Evolutionary conservation across 1,140 invertebrate genomes (phyloP).

Genomic region (Drosophila murphyi): DNA sequence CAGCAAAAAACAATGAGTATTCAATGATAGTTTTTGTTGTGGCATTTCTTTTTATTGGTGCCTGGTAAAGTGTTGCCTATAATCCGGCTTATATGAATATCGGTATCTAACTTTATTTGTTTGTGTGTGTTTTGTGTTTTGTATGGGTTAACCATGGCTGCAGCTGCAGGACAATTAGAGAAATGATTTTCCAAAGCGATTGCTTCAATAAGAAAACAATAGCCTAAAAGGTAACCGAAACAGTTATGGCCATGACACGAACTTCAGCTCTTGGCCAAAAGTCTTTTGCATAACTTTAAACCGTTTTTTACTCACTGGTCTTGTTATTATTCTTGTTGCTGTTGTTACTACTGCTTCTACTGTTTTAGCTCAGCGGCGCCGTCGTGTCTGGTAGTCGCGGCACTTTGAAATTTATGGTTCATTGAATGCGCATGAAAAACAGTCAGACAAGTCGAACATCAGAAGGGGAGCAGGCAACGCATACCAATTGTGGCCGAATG

Average conservation of each 20-base stretch:
- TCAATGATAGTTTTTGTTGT: slow-evolving; percentile 43
- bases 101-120: slow-evolving; percentile 14
- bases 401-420: slow-evolving; percentile 82
- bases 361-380: slow-evolving; percentile 52
- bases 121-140: slow-evolving; percentile 9
- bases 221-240: slow-evolving; percentile 47
- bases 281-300: slow-evolving; percentile 67
- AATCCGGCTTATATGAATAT: slow-evolving; percentile 34
- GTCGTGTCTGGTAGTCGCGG: slow-evolving; percentile 66
- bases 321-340: slow-evolving; percentile 22
- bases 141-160: slow-evolving; percentile 43
- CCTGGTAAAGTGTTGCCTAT: slow-evolving; percentile 50
- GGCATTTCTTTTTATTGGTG: slow-evolving; percentile 64
- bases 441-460: slow-evolving; percentile 47
- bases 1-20: slow-evolving; percentile 47
- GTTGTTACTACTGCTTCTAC: slow-evolving; percentile 6
- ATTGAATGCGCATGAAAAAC: slow-evolving; percentile 81
- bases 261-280: slow-evolving; percentile 20
- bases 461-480: neutral
- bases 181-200: slow-evolving; percentile 25
- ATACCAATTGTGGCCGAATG: slow-evolving; percentile 43
- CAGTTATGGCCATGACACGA: slow-evolving; percentile 39
- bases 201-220: slow-evolving; percentile 13
- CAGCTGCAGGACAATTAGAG: slow-evolving; percentile 39
- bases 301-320: slow-evolving; percentile 12